Evolutionary conservation across 2,113 vertebrate genomes (phyloP).

Genomic region (Hypanus sabinus): DNA sequence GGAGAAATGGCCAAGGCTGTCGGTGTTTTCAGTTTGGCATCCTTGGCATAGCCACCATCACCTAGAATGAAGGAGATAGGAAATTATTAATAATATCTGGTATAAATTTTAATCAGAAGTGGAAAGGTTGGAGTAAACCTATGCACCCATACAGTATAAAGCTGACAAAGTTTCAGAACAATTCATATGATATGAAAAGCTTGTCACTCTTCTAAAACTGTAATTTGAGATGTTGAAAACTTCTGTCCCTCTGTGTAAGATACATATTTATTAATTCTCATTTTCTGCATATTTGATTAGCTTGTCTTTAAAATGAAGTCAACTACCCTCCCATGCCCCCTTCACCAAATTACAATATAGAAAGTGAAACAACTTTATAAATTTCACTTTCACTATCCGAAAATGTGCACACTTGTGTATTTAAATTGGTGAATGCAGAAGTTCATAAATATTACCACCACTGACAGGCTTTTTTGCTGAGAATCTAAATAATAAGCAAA

Average conservation of each 20-base stretch:
- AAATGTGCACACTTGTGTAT: background rate
- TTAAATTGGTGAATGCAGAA: background rate
- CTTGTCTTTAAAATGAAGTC: background rate
- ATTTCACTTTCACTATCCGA: background rate
- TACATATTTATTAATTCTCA: background rate
- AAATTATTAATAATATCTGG: conserved; percentile 35
- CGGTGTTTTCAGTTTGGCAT: conserved; percentile 86
- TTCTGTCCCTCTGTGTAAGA: background rate
- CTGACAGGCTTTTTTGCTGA: background rate
- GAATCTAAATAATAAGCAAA: background rate
- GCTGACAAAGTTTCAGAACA: too few species aligned
- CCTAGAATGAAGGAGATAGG: conserved; percentile 55
- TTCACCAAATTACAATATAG: background rate
- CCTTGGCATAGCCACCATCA: conserved; percentile 87
- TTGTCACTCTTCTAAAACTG: background rate
- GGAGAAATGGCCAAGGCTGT: conserved; percentile 84
- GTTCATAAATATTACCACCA: background rate
- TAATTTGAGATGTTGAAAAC: background rate
- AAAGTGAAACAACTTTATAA: background rate
- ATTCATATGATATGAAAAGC: background rate
- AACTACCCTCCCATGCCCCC: background rate
- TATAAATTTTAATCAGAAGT: background rate
- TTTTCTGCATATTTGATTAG: background rate
- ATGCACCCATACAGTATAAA: background rate
- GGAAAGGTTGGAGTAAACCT: background rate